These are phyloP conservation scores for Trinorchestia longiramus DNA, from an alignment of 1,140 invertebrate genomes.

Conservation along the genomic window DNA sequence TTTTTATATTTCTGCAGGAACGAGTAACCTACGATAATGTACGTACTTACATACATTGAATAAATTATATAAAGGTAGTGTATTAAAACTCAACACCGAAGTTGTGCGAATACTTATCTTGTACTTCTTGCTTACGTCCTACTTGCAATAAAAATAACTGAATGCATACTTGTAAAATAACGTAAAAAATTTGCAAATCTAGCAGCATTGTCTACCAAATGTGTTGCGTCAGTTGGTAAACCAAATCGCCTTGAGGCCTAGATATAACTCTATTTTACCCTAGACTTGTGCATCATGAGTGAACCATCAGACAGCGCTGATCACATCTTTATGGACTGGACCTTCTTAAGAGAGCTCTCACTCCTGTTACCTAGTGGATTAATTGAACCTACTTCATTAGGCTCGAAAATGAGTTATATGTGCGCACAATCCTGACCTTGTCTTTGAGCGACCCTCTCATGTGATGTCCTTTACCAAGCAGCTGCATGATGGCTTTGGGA, in stretches of 20 bases:
- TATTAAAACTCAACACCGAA: too few species aligned
- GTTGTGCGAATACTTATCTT: too few species aligned
- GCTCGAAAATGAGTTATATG: not conserved
- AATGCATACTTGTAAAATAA: not conserved
- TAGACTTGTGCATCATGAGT: constrained; percentile 61
- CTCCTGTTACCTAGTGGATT: not conserved
- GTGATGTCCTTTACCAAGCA: constrained; percentile 59
- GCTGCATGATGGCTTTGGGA: constrained; percentile 70
- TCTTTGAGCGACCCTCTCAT: constrained; percentile 58
- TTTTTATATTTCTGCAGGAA: too few species aligned
- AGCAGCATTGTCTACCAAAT: not conserved
- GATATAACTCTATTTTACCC: not conserved
- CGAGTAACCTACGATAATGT: too few species aligned
- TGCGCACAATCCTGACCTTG: constrained; percentile 53
- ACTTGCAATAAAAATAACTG: constrained; percentile 69
- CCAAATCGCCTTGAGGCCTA: not conserved
- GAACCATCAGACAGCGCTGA: not conserved
- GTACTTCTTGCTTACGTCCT: not conserved
- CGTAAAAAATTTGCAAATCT: not conserved
- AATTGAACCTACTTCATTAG: not conserved
- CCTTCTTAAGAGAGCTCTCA: constrained; percentile 54
- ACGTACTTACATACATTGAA: not conserved
- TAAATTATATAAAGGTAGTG: too few species aligned
- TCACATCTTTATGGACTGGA: constrained; percentile 60
- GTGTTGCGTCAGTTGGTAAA: not conserved